Base-by-base conservation (phyloP, 2,113 vertebrate genomes). In the Zosterops hypoxanthus region DNA sequence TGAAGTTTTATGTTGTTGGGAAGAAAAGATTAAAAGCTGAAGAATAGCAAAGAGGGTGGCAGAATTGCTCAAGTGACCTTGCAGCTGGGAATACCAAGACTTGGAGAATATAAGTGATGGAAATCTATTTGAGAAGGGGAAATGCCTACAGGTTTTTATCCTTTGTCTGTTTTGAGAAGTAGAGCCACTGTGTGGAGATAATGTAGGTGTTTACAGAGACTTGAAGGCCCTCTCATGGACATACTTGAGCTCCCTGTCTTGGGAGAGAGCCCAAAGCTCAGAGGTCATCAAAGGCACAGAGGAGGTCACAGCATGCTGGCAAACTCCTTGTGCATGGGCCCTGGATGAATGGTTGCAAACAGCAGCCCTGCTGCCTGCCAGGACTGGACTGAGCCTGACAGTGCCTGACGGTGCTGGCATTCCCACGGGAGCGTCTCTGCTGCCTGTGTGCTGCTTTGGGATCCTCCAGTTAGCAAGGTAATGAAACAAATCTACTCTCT, bases 191-290 rank as follows among this genome's bases (percentile, higher is more conserved):
- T 50, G 44, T 36, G 46, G 63, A 18, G 44, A 8, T 68, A 60
- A 68, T 0, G 0, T 6, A 36, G 44, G 9, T 59, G 14, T 28
- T 77, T 33, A 4, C 12, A 69, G 55, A 44, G 11, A 36, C 7
- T 8, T 59, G 17, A 59, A 31, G 44, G 31, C 9, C 14, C 16
- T 26, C 18, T 76, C 63, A 12, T 19, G 36, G 36, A 36, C 33
- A 2, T 52, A 25, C 28, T 69, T 22, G 46, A 77, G 18, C 33
- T 77, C 36, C 36, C 33, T 60, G 46, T 36, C 55, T 14, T 33
- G 36, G 53, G 26, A 28, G 18, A 33, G 33, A 60, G 18, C 39
- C 46, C 46, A 44, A 44, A 46, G 53, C 18, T 69, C 33, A 69
- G 63, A 46, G 46, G 12, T 22, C 31, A 22, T 8, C 9, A 18